Conservation (phyloP, 2,797 vertebrate genomes). For the Danio aesculapii region DNA sequence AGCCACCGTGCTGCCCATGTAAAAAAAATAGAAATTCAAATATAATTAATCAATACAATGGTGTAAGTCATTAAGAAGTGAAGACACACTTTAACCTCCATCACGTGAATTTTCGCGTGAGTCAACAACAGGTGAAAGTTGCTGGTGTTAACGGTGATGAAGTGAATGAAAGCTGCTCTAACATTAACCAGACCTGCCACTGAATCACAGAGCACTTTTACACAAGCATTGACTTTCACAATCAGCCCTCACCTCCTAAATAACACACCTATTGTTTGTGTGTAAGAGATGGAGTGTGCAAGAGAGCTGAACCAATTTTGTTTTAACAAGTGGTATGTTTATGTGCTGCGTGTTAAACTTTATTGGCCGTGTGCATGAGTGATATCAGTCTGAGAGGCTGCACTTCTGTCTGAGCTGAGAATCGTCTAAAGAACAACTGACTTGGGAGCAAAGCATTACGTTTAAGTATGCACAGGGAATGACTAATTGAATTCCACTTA, state of each 20-base stretch:
- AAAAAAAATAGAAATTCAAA: too few relatives aligned
- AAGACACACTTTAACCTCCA: slow-evolving; percentile 74
- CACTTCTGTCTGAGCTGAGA: slow-evolving; percentile 31
- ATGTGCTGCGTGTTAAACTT: slow-evolving; percentile 48
- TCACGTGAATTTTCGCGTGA: slow-evolving; percentile 77
- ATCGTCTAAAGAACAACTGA: slow-evolving; percentile 56
- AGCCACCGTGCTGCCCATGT: too few relatives aligned
- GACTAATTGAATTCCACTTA: slow-evolving; percentile 69
- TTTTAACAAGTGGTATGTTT: slow-evolving; percentile 50
- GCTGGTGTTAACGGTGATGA: slow-evolving; percentile 74
- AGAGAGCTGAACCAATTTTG: slow-evolving; percentile 60
- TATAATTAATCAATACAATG: too few relatives aligned
- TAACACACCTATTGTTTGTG: slow-evolving; percentile 71
- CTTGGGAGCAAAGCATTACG: slow-evolving; percentile 64
- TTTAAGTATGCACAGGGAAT: slow-evolving; percentile 69
- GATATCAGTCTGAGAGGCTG: slow-evolving; percentile 22
- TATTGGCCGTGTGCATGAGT: slow-evolving; percentile 43
- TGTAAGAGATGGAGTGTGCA: slow-evolving; percentile 58
- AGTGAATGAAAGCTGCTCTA: slow-evolving; percentile 63
- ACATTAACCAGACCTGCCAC: slow-evolving; percentile 53
- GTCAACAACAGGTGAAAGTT: slow-evolving; percentile 67
- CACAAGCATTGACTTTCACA: slow-evolving; percentile 65
- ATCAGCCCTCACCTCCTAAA: slow-evolving; percentile 73
- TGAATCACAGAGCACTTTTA: slow-evolving; percentile 63
- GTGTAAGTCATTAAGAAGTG: slow-evolving; percentile 62